These are phyloP conservation scores for Saturnia pavonia DNA, from an alignment of 2,888 invertebrate species.

Conservation along the genomic window DNA sequence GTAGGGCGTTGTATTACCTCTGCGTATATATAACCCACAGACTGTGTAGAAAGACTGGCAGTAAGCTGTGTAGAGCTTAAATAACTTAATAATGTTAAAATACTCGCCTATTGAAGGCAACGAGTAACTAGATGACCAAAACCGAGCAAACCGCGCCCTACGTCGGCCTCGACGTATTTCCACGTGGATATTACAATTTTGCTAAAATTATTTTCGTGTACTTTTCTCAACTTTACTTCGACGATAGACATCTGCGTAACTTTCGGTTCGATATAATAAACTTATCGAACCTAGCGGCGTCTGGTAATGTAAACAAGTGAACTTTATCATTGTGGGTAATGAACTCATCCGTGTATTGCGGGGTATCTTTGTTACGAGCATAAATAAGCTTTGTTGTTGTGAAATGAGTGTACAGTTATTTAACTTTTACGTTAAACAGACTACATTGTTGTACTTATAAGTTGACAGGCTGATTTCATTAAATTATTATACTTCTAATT, in stretches of 20 bases:
- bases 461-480: neutral
- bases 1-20: no score
- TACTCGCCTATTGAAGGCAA: conserved; percentile 6
- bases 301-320: conserved; percentile 16
- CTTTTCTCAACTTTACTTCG: conserved; percentile 8
- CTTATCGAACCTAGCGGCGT: conserved; percentile 9
- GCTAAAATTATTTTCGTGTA: conserved; percentile 12
- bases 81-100: no score
- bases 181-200: conserved; percentile 27
- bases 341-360: conserved; percentile 9
- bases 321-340: conserved; percentile 15
- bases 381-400: neutral
- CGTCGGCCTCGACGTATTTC: conserved; percentile 28
- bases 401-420: neutral
- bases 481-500: neutral
- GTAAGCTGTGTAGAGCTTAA: no score
- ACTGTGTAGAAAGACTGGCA: no score
- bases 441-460: neutral
- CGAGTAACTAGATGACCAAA: conserved; percentile 26
- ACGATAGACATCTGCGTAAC: conserved; percentile 14
- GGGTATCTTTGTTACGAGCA: neutral
- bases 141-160: conserved; percentile 31
- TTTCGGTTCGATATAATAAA: conserved; percentile 14
- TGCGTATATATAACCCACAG: no score
- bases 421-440: neutral